These are phyloP conservation scores for Laothoe populi DNA, from an alignment of 2,888 invertebrate species.

Conservation along the genomic window DNA sequence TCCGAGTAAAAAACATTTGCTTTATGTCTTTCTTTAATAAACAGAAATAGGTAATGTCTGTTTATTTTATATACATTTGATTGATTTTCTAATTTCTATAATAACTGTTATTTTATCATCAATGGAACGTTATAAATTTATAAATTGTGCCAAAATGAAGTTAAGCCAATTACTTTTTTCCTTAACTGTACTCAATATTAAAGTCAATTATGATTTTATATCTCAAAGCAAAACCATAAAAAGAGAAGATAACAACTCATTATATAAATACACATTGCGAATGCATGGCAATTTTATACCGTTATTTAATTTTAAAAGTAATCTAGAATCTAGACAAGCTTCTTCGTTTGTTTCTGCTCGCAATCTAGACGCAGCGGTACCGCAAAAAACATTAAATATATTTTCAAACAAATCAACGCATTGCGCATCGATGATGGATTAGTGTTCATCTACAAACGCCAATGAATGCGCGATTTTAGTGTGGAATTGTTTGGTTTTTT, in stretches of 20 bases:
- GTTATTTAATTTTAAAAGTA: conserved; percentile 25
- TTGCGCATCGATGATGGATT: not conserved
- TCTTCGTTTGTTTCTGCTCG: conserved; percentile 19
- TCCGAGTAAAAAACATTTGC: no score
- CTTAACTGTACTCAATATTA: conserved; percentile 6
- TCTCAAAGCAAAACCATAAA: conserved; percentile 19
- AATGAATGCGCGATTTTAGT: not conserved
- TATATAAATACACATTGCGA: conserved; percentile 14
- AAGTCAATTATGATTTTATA: conserved; percentile 24
- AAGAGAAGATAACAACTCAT: conserved; percentile 12
- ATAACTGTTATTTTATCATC: not conserved
- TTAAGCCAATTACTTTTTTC: not conserved
- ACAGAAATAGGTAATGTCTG: no score
- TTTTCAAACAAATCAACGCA: conserved; percentile 1
- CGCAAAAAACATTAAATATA: not conserved
- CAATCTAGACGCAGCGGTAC: not conserved
- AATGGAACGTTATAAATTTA: not conserved
- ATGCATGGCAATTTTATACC: conserved; percentile 21
- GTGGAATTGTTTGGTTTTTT: not conserved
- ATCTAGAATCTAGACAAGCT: conserved; percentile 29
- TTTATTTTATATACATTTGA: no score
- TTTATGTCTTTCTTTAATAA: not conserved
- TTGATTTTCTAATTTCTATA: no score
- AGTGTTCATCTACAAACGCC: not conserved
- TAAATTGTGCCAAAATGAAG: not conserved